These are phyloP conservation scores for Balanococcus diminutus DNA, from an alignment of 2,888 invertebrate genomes.

Conservation along the genomic window DNA sequence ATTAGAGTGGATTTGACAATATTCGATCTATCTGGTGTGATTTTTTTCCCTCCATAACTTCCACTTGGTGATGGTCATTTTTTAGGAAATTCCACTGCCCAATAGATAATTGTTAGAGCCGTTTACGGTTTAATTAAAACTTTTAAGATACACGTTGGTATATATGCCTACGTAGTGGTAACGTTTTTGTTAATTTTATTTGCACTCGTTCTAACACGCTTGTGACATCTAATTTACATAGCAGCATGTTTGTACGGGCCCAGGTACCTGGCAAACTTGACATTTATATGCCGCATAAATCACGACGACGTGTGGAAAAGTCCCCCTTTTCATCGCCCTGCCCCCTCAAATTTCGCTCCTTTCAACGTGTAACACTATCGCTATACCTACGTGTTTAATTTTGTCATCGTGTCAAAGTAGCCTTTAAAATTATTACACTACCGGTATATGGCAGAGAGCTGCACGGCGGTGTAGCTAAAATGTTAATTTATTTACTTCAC, in stretches of 20 bases:
- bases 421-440: conserved; percentile 32
- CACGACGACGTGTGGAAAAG: conserved; percentile 25
- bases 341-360: background rate
- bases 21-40: too few species aligned
- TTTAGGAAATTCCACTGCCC: background rate
- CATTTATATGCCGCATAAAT: conserved; percentile 35
- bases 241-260: conserved; percentile 3
- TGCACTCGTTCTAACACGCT: conserved; percentile 32
- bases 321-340: background rate
- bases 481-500: conserved; percentile 21
- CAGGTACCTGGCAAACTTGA: conserved; percentile 11
- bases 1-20: too few species aligned
- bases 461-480: background rate
- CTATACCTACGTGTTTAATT: background rate
- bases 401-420: conserved; percentile 27
- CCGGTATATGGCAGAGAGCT: background rate
- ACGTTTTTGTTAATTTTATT: conserved; percentile 41
- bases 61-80: too few species aligned
- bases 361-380: background rate
- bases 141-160: conserved; percentile 1
- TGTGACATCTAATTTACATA: conserved; percentile 40
- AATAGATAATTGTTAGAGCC: background rate
- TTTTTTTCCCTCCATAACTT: too few species aligned
- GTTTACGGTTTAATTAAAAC: conserved; percentile 29
- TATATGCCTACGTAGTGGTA: background rate